Conservation (phyloP, 2,113 vertebrate species). For the Odontesthes bonariensis region DNA sequence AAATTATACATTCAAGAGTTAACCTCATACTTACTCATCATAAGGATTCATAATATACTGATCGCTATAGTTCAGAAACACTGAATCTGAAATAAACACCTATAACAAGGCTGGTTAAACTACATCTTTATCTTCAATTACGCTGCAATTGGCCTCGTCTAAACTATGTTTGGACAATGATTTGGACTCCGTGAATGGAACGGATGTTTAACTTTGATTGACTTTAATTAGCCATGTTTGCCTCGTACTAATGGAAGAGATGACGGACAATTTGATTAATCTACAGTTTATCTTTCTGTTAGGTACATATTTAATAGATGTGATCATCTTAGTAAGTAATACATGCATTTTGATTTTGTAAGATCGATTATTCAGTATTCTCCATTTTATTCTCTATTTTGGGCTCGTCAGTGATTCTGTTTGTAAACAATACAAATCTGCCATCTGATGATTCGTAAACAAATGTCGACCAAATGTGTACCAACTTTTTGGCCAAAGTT, state of each 20-base stretch:
- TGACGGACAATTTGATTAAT: neutral
- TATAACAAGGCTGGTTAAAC: neutral
- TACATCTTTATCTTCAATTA: neutral
- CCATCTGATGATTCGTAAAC: too few relatives aligned
- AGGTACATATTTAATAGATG: neutral
- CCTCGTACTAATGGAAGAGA: neutral
- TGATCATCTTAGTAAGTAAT: neutral
- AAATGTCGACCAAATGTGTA: too few relatives aligned
- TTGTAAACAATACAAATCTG: too few relatives aligned
- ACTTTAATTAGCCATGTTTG: constrained; percentile 1
- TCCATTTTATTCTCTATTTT: too few relatives aligned
- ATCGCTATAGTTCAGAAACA: neutral
- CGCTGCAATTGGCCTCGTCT: neutral
- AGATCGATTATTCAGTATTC: too few relatives aligned
- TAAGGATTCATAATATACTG: neutral
- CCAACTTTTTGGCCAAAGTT: neutral
- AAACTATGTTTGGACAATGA: neutral
- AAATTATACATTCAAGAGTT: constrained; percentile 41
- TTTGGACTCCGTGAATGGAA: neutral
- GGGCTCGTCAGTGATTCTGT: too few relatives aligned
- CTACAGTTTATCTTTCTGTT: neutral
- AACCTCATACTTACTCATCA: constrained; percentile 1
- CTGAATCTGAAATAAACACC: neutral
- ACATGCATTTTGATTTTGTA: neutral
- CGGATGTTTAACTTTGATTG: neutral